These are phyloP conservation scores for Exocentrus adspersus DNA, from an alignment of 2,888 invertebrate genomes.

Conservation along the genomic window DNA sequence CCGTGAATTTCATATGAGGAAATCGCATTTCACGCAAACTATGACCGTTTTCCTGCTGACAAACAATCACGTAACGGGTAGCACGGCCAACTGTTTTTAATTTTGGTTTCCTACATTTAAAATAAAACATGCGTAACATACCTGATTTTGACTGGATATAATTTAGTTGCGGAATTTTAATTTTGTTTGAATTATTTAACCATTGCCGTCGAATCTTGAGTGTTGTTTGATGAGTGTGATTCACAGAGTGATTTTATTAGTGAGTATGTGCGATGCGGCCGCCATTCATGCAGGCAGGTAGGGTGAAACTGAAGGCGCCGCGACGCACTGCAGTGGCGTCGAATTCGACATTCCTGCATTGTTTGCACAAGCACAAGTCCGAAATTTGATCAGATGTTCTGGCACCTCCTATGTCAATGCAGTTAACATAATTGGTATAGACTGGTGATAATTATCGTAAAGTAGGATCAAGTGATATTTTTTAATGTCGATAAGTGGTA, in stretches of 20 bases:
- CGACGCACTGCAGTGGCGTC: constrained; percentile 53
- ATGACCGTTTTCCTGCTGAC: neutral
- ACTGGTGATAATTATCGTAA: no score
- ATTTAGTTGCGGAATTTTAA: constrained; percentile 45
- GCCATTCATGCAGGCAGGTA: constrained; percentile 49
- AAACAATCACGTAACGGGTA: neutral
- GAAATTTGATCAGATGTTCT: constrained; percentile 18
- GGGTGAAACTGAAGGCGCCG: constrained; percentile 46
- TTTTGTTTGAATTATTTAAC: constrained; percentile 38
- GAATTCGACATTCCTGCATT: constrained; percentile 32
- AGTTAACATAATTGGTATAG: neutral
- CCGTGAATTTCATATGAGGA: neutral
- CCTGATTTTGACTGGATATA: constrained; percentile 45
- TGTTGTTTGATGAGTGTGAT: neutral
- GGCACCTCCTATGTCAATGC: constrained; percentile 3
- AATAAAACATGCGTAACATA: constrained; percentile 27
- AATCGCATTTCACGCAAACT: neutral
- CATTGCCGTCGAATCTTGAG: constrained; percentile 13
- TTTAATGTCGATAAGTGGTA: no score
- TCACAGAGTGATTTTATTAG: constrained; percentile 33
- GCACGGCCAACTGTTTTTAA: neutral
- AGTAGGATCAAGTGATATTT: no score
- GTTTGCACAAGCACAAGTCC: constrained; percentile 31
- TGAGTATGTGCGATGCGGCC: constrained; percentile 38
- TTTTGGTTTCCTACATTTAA: neutral